A percentile compares a stretch with the other conserved stretches of the same genome.
These are phyloP conservation scores for Edolisoma coerulescens DNA, from an alignment of 2,113 vertebrate genomes.

Conservation along the genomic window DNA sequence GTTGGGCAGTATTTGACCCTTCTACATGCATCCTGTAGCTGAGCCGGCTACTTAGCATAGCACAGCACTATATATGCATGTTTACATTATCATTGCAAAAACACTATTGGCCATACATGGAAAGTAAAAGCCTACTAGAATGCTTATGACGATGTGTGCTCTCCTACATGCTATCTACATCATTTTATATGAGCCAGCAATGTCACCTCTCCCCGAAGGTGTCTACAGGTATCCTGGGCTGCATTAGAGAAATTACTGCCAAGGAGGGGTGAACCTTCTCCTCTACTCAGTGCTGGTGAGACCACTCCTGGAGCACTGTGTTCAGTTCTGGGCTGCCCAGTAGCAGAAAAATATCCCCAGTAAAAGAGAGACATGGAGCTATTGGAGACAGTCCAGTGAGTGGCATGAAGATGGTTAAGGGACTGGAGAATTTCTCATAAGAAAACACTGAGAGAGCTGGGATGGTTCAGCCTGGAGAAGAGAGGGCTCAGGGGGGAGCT, in stretches of 20 bases:
- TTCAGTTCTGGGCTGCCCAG: background rate
- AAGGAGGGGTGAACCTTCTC: background rate
- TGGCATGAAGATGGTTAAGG: background rate
- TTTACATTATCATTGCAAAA: background rate
- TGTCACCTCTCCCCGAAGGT: background rate
- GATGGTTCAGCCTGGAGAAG: background rate
- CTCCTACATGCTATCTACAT: background rate
- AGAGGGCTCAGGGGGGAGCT: fast-evolving
- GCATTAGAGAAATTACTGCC: background rate
- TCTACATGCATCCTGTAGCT: too few relatives aligned
- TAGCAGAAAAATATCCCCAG: background rate
- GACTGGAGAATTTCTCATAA: background rate
- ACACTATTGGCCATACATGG: background rate
- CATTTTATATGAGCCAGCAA: background rate
- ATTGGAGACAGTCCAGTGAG: background rate
- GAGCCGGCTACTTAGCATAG: background rate
- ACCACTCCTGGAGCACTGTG: background rate
- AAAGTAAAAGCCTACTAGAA: background rate
- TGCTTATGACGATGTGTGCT: background rate
- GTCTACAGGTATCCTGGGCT: background rate
- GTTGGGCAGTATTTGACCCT: background rate
- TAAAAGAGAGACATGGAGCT: background rate
- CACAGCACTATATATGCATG: background rate
- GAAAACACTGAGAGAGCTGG: background rate
- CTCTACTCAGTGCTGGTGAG: background rate